Base-by-base conservation (phyloP, 2,797 vertebrate genomes). In the Botia almorhae region DNA sequence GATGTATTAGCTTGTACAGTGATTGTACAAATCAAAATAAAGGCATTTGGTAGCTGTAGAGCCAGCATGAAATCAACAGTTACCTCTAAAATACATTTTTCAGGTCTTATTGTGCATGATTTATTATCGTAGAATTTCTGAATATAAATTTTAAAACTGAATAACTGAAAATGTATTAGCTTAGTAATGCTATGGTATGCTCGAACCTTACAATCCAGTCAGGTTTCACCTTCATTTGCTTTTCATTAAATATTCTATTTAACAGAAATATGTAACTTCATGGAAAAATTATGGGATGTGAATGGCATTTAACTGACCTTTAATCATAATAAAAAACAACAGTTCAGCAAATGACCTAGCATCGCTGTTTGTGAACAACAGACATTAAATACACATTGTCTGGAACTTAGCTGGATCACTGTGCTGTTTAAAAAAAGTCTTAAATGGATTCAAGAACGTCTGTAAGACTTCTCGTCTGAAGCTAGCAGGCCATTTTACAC, bases 401-500 rank as follows among this genome's bases (percentile, higher is more conserved):
- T 12, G 46, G 55, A 73, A 23, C 46, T 50, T 69, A 26, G 67
- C 4, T 61, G 29, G 21, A 63, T 46, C 26, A 21, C 36, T 21
- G 23, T 39, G 36, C 29, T 48, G 56, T 26, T 50, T 8, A 16
- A 51, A 14, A 51, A 13, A 51, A 51, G 50, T 50, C 46, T 50
- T 14, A 4, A 16, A 3, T 51, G 53, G 53, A 55, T 2, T 55
- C 53, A 7, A 55, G 17, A 55, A 7, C 2, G 53, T 55, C 16
- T 63, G 19, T 16, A 26, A 48, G 17, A 26, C 8, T 23, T 58
- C 43, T 73, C 56, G 17, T 75, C 36, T 81, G 64, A 76, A 77
- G 56, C 73, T 80, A 71, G 55, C 73, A 74, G 74, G 51, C 50
- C 65, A 69, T 46, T 81, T 55, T 33, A 23, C 64, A 53, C 67